phyloP scores from a whole-genome alignment of 2,888 invertebrate species.

The Leptopterna dolabrata region DNA sequence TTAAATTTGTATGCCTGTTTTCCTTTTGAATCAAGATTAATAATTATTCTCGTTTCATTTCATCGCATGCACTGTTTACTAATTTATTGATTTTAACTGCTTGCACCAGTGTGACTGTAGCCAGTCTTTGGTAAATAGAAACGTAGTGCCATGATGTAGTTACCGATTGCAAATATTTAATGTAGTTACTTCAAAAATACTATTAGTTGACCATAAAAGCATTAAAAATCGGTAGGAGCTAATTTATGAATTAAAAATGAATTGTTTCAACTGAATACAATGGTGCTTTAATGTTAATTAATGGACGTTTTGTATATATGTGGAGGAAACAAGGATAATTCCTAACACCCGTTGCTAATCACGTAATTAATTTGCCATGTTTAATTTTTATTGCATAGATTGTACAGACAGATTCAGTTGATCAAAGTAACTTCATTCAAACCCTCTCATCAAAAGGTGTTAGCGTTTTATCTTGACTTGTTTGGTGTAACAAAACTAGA shows the following conservation, averaged over 20 bases:
- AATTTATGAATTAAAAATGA: background rate
- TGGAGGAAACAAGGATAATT: background rate
- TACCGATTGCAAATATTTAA: background rate
- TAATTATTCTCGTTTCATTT: background rate
- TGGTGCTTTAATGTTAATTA: conserved; percentile 34
- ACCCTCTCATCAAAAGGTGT: background rate
- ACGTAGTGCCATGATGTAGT: conserved; percentile 33
- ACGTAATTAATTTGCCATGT: too few species aligned
- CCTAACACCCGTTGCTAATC: background rate
- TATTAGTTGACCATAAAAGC: background rate
- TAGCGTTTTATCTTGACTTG: background rate
- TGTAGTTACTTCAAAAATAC: background rate
- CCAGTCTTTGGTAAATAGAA: background rate
- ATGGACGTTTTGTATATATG: background rate
- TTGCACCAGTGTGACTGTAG: background rate
- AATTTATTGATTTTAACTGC: background rate
- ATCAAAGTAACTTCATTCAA: background rate
- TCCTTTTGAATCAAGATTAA: background rate
- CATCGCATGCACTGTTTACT: background rate
- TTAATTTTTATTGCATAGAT: background rate
- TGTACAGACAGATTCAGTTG: background rate
- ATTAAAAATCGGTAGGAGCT: background rate
- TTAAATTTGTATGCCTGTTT: background rate
- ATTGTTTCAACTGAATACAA: conserved; percentile 30
- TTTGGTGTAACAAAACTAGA: background rate